Evolutionary conservation across 2,888 invertebrate genomes (phyloP), one percentile per base, ranked within the genome.

Genomic region (Trissolcus brochymenae): DNA sequence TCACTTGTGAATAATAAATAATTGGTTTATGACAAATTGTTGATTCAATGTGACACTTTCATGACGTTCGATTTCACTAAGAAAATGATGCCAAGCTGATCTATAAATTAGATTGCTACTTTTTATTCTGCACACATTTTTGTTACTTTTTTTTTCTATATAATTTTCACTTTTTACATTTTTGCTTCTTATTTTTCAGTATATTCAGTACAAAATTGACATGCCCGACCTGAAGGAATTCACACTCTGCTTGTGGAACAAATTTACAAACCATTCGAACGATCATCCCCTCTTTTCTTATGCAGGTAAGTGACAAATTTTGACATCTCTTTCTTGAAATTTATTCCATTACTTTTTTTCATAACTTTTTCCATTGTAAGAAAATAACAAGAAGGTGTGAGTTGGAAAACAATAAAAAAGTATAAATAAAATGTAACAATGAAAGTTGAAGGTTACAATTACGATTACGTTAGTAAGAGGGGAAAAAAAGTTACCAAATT

Each of bases 261-360:
- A 95, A 83, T 95, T 95, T 85, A 92, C 93, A 82, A 96, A 95
- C 84, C 95, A 96, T 85, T 93, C 93, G 21, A 94, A 93, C 73
- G 95, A 96, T 85, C 96, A 96, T 90, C 95, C 95, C 0, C 87
- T 96, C 64, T 94, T 96, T 86, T 95, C 95, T 14, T 96, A 96
- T 87, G 92, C 95, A 83, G 93, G 96, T 96, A 87, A 93, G 82
- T 43, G 51, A 66, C 46, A 57, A 65, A 65, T 66, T 61, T 40
- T 43, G n/a, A n/a, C n/a, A n/a, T n/a, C n/a, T 16, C 55, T 49
- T 60, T 62, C 62, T 74, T 57, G n/a, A n/a, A 41, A 46, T 7
- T 49, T 6, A 35, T 57, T 62, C 67, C 7, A 25, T 25, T 25
- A 6, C 25, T 25, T 25, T 25, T n/a, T 25, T 25, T 25, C 25